These are phyloP conservation scores for Scomberomorus guttatus DNA, from an alignment of 2,797 vertebrate genomes.

Conservation along the genomic window DNA sequence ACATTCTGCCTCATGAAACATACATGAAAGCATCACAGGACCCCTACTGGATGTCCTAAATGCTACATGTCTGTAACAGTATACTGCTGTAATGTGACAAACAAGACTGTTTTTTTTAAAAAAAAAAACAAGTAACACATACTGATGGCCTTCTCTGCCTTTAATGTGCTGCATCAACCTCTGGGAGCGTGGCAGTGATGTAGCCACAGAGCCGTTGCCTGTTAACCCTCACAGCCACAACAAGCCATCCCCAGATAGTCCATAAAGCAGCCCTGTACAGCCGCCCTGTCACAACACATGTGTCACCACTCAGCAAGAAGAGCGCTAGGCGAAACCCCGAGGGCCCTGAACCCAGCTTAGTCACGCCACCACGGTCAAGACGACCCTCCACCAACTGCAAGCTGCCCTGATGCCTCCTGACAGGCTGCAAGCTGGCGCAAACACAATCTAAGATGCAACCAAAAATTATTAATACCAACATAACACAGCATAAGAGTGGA, in stretches of 20 bases:
- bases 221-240: constrained; percentile 68
- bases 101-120: background rate
- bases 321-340: constrained; percentile 44
- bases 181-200: constrained; percentile 43
- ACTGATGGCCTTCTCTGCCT: constrained; percentile 41
- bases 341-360: constrained; percentile 61
- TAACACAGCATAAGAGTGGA: background rate
- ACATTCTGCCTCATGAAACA: background rate
- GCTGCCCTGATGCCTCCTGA: constrained; percentile 64
- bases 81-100: background rate
- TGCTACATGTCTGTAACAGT: background rate
- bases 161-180: constrained; percentile 57
- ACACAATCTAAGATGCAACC: constrained; percentile 50
- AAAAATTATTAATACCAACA: background rate
- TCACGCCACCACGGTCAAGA: constrained; percentile 68
- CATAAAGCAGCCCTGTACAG: constrained; percentile 46
- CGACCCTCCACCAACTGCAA: constrained; percentile 39
- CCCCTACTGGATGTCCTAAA: background rate
- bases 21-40: background rate
- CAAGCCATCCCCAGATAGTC: constrained; percentile 58
- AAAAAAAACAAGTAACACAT: constrained; percentile 10
- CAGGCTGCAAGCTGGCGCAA: constrained; percentile 68
- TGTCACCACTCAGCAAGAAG: constrained; percentile 67
- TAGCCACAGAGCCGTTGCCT: constrained; percentile 46
- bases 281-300: constrained; percentile 73